These are phyloP conservation scores for Erebia epiphron DNA, from an alignment of 2,888 invertebrate species.

Conservation along the genomic window DNA sequence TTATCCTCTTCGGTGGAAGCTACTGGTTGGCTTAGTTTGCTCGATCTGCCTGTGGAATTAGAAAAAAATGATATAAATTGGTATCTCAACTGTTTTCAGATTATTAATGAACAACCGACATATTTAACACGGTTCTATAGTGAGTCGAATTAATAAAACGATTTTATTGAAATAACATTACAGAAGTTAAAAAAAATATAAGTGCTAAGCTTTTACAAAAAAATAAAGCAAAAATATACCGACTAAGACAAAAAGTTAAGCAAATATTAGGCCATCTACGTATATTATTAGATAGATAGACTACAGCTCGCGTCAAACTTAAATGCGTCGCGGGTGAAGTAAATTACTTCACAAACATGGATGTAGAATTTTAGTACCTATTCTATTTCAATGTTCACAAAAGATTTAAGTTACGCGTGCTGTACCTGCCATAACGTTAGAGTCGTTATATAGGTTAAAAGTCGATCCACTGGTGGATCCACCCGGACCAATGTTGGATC, in stretches of 20 bases:
- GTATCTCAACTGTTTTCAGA: neutral
- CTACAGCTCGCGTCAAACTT: too few species aligned
- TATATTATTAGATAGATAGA: too few species aligned
- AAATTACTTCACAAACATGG: too few species aligned
- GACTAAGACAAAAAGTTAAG: neutral
- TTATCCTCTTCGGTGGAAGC: slow-evolving; percentile 50
- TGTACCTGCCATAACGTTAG: too few species aligned
- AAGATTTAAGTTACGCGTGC: too few species aligned
- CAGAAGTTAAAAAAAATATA: neutral
- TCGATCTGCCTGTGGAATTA: slow-evolving; percentile 47
- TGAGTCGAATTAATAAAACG: neutral
- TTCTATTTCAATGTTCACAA: too few species aligned
- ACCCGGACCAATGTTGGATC: too few species aligned
- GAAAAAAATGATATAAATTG: neutral
- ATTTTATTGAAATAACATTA: slow-evolving; percentile 19
- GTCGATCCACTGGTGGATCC: too few species aligned
- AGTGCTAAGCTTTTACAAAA: neutral
- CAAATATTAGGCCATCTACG: too few species aligned
- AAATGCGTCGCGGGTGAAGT: too few species aligned
- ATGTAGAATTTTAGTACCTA: too few species aligned
- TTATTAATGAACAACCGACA: neutral
- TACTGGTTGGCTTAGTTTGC: slow-evolving; percentile 38
- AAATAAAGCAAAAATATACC: neutral
- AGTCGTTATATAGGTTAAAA: too few species aligned
- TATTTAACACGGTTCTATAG: neutral